Conservation (phyloP, 2,888 invertebrate genomes). For the Ophion ventricosus region DNA sequence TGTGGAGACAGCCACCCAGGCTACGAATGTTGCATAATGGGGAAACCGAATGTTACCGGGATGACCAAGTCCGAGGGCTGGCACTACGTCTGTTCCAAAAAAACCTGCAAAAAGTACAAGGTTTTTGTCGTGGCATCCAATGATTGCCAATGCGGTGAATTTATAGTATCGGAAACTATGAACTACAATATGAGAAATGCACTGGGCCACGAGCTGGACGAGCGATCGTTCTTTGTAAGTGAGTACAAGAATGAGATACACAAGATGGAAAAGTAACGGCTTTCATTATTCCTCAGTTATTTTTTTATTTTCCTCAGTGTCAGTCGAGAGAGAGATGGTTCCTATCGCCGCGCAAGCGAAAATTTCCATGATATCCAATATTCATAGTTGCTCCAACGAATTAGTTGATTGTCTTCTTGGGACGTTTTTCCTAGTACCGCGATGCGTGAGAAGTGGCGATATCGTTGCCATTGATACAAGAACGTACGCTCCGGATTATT, state of each 20-base stretch:
- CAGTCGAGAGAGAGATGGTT: slow-evolving; percentile 56
- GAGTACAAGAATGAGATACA: slow-evolving; percentile 65
- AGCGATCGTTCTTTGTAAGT: slow-evolving; percentile 75
- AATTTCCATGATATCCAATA: slow-evolving; percentile 76
- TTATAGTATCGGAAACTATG: slow-evolving; percentile 76
- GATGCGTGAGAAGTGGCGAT: slow-evolving; percentile 87
- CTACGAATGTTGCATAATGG: slow-evolving; percentile 72
- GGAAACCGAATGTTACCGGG: slow-evolving; percentile 66
- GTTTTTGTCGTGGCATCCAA: slow-evolving; percentile 69
- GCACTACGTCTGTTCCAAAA: slow-evolving; percentile 70
- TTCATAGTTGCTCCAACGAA: slow-evolving; percentile 74
- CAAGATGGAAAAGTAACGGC: not conserved
- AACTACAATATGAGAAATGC: slow-evolving; percentile 74
- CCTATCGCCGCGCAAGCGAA: slow-evolving; percentile 74
- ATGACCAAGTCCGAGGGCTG: slow-evolving; percentile 58
- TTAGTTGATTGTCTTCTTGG: slow-evolving; percentile 86
- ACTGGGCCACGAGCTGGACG: slow-evolving; percentile 60
- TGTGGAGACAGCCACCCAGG: slow-evolving; percentile 68
- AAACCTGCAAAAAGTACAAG: slow-evolving; percentile 75
- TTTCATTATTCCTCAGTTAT: slow-evolving; percentile 9
- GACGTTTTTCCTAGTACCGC: slow-evolving; percentile 88
- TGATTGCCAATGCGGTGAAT: slow-evolving; percentile 60
- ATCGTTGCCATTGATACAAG: slow-evolving; percentile 87
- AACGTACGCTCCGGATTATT: slow-evolving; percentile 81
- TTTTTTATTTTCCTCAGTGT: slow-evolving; percentile 69